Percentiles rank a stretch among this genome's conserved stretches.
Evolutionary conservation across 2,113 vertebrate genomes (phyloP).

Genomic region (Apus apus): DNA sequence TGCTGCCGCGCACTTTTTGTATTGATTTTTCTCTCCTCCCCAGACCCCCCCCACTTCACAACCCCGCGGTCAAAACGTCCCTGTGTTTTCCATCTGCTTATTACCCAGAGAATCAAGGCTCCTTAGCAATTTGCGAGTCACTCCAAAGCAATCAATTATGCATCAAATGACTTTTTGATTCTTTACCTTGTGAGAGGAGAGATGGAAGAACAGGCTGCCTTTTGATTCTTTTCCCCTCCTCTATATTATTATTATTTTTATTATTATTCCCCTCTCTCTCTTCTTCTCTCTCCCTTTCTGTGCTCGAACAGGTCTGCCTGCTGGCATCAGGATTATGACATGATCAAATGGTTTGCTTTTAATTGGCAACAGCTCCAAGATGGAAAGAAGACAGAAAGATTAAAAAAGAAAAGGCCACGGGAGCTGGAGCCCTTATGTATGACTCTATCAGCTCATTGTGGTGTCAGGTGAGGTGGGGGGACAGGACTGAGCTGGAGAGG

Average conservation of each 20-base stretch:
- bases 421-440: background rate
- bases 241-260: constrained; percentile 62
- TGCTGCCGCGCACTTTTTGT: background rate
- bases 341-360: constrained; percentile 65
- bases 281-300: background rate
- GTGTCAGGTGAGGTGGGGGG: background rate
- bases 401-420: background rate
- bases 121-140: constrained; percentile 65
- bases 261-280: constrained; percentile 23
- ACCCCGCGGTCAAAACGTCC: constrained; percentile 68
- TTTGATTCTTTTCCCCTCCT: constrained; percentile 25
- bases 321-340: constrained; percentile 46
- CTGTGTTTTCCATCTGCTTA: constrained; percentile 53
- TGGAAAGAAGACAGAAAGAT: constrained; percentile 13
- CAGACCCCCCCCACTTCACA: background rate
- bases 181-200: constrained; percentile 70
- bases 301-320: constrained; percentile 57
- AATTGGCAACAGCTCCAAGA: constrained; percentile 64
- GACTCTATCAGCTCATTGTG: background rate
- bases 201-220: constrained; percentile 13
- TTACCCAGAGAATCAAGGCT: constrained; percentile 70
- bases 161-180: constrained; percentile 79
- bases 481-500: background rate
- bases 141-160: constrained; percentile 80
- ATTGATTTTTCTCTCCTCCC: constrained; percentile 51